Percentiles rank a stretch among this genome's conserved stretches.
phyloP scores from a whole-genome alignment of 2,888 invertebrate species.

The Rutpela maculata region DNA sequence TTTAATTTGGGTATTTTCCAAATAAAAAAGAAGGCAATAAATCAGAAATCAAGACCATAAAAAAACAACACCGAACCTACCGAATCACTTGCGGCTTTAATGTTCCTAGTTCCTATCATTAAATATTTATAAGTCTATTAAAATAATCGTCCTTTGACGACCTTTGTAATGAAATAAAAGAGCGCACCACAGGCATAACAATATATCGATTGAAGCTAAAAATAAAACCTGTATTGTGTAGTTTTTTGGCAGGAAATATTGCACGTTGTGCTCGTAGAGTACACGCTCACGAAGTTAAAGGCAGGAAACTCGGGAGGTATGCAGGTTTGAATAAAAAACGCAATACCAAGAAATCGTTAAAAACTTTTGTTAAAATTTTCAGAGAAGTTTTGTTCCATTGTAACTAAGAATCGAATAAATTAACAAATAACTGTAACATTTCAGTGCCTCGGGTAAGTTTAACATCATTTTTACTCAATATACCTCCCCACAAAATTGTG shows the following conservation, averaged over 20 bases:
- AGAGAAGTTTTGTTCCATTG: too few relatives aligned
- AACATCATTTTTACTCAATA: too few relatives aligned
- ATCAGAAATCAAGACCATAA: not conserved
- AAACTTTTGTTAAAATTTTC: too few relatives aligned
- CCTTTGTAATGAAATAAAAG: constrained; percentile 23
- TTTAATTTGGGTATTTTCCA: too few relatives aligned
- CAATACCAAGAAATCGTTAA: too few relatives aligned
- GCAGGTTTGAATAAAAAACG: too few relatives aligned
- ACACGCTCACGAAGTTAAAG: not conserved
- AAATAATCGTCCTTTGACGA: constrained; percentile 25
- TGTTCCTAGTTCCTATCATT: not conserved
- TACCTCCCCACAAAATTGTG: too few relatives aligned
- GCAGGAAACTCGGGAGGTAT: not conserved
- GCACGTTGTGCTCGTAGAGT: not conserved
- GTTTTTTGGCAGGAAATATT: constrained; percentile 12
- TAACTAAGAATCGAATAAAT: too few relatives aligned
- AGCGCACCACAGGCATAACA: constrained; percentile 13
- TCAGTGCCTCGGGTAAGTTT: too few relatives aligned
- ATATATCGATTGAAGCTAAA: constrained; percentile 22
- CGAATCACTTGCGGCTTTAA: not conserved
- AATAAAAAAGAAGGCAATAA: not conserved
- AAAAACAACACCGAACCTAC: not conserved
- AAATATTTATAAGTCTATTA: constrained; percentile 12
- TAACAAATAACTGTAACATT: too few relatives aligned
- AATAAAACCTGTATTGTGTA: constrained; percentile 8